A percentile compares a stretch with the other conserved stretches of the same genome.
Conservation (phyloP, 2,113 vertebrate species). For the Rana temporaria region DNA sequence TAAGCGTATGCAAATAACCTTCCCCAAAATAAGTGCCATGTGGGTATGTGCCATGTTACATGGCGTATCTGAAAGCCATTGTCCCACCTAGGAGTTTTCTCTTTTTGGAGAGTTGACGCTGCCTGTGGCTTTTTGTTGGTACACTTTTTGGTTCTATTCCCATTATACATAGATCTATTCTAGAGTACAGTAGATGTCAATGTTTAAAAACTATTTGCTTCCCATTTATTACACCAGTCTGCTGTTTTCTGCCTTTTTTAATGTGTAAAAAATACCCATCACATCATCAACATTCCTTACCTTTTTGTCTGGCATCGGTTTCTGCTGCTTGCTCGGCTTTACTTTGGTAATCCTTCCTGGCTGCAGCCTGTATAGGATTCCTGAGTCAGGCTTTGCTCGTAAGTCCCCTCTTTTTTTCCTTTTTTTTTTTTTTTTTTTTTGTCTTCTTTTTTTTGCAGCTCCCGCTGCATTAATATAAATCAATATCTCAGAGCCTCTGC, state of each 20-base stretch:
- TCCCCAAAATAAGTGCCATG: too few relatives aligned
- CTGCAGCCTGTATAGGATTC: slow-evolving; percentile 2
- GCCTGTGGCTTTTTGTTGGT: too few relatives aligned
- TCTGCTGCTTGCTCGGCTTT: slow-evolving; percentile 25
- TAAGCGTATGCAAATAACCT: too few relatives aligned
- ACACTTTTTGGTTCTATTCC: not conserved
- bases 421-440: not conserved
- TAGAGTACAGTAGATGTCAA: not conserved
- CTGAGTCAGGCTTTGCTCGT: slow-evolving; percentile 27
- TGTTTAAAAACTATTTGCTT: not conserved
- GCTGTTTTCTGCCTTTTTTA: slow-evolving; percentile 13
- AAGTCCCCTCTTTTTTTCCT: not conserved
- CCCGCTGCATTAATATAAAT: not conserved
- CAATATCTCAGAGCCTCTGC: not conserved
- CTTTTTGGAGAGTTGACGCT: too few relatives aligned
- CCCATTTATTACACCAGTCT: not conserved
- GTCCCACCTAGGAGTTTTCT: too few relatives aligned
- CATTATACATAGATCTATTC: not conserved
- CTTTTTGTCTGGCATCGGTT: slow-evolving; percentile 24
- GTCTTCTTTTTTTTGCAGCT: not conserved
- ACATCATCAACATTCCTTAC: slow-evolving; percentile 56
- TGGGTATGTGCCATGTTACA: too few relatives aligned
- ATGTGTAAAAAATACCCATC: slow-evolving; percentile 20
- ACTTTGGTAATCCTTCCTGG: slow-evolving; percentile 26
- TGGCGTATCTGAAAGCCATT: too few relatives aligned